phyloP scores from a whole-genome alignment of 1,140 invertebrate genomes.

The Hermetia illucens region DNA sequence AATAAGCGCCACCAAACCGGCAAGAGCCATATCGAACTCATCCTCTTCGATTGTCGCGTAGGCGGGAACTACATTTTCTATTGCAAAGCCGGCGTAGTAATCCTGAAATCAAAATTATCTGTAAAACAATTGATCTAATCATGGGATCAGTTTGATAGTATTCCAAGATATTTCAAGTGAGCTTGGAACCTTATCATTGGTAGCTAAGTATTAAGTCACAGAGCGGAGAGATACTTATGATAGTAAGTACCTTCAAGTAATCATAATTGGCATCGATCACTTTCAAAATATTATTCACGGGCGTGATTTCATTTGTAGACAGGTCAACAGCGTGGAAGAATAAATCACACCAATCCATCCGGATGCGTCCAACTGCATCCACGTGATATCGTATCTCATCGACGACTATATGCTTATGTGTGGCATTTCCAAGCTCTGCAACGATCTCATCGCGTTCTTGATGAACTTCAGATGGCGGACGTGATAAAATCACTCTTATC shows the following conservation, averaged over 20 bases:
- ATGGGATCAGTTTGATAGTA: too few species aligned
- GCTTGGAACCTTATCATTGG: too few species aligned
- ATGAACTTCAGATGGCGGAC: conserved; percentile 55
- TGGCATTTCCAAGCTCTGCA: conserved; percentile 56
- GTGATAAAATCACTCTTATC: conserved; percentile 63
- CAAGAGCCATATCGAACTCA: conserved; percentile 70
- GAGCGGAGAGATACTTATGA: not conserved
- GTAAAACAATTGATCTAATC: too few species aligned
- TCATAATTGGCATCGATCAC: conserved; percentile 76
- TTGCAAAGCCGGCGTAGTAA: conserved; percentile 49
- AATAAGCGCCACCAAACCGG: conserved; percentile 69
- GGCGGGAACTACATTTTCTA: conserved; percentile 64
- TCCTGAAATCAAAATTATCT: conserved; percentile 16
- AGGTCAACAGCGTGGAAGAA: conserved; percentile 74
- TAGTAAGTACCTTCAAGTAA: conserved; percentile 50
- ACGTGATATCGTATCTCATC: conserved; percentile 66
- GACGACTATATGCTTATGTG: conserved; percentile 56
- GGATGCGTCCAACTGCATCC: conserved; percentile 49
- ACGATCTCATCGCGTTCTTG: conserved; percentile 53
- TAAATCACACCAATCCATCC: conserved; percentile 71
- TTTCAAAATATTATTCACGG: conserved; percentile 66
- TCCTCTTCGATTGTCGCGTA: conserved; percentile 44
- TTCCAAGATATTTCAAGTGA: too few species aligned
- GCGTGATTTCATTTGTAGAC: conserved; percentile 54
- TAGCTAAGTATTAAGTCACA: too few species aligned